Evolutionary conservation across 2,888 invertebrate species (phyloP), one percentile per base, ranked within the genome.

Genomic region (Patella depressa): DNA sequence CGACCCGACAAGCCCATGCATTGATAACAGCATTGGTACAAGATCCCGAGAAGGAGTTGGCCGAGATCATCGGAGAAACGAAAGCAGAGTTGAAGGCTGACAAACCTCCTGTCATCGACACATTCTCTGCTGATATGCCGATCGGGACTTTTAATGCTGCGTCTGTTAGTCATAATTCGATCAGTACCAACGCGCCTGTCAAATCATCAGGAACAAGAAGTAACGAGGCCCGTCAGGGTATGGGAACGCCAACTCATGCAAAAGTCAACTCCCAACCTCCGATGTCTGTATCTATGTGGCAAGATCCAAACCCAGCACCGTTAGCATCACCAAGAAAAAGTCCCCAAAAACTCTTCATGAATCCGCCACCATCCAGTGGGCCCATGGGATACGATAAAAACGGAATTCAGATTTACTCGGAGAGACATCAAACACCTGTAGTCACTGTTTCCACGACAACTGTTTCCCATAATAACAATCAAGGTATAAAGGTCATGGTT

Each of bases 1-100:
- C 97, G 11, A 97, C 96, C 0, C 96, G 96, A 90, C 97, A 97
- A 90, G 98, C 99, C 75, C 96, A 97, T 89, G 94, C 94, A 85
- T 94, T 99, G 88, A 98, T 99, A 85, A 95, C 96, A 71, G 95
- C 97, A 14, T 94, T 99, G 88, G 96, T 98, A 88, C 96, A 97
- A 91, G 98, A 99, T 93, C 97, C 98, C 7, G 98, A 99, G 86
- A 90, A 89, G 75, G 91, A 91, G 72, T 79, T 91, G 55, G 85
- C 85, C n/a, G 89, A 89, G 76, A 83, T 88, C 54, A 76, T 87
- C 71, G 85, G 86, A 14, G 87, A 88, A 65, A 24, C 65, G 24
- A 65, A 65, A 24, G 65, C 65, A 2, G 65, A 65, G 19, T 12
- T 65, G 24, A 65, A 65, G 24, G 24, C 24, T 24, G 65, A 65